Evolutionary conservation across 2,888 invertebrate genomes (phyloP).

Genomic region (Lithosia quadra): DNA sequence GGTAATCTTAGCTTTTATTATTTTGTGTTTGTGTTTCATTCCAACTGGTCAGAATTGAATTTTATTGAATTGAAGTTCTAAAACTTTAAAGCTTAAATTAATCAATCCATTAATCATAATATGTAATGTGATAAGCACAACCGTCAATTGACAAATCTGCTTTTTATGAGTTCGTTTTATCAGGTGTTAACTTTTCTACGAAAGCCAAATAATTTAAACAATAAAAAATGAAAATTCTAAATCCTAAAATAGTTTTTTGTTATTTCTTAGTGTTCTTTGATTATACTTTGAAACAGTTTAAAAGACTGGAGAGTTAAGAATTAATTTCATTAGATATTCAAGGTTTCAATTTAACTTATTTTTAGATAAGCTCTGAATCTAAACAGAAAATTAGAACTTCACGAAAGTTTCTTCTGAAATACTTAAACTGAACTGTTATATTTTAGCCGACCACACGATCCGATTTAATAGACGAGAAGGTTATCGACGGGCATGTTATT

Average conservation of each 20-base stretch:
- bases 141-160: background rate
- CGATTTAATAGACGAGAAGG: slow-evolving; percentile 93
- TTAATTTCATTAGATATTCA: background rate
- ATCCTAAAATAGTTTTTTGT: background rate
- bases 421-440: slow-evolving; percentile 18
- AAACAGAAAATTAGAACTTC: background rate
- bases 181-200: background rate
- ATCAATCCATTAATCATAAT: too few relatives aligned
- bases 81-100: too few relatives aligned
- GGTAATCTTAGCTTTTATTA: slow-evolving; percentile 78
- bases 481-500: slow-evolving; percentile 96
- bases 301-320: background rate
- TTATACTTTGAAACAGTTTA: background rate
- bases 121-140: too few relatives aligned
- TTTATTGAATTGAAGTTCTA: too few relatives aligned
- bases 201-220: background rate
- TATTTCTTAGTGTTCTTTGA: background rate
- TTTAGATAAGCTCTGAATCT: background rate
- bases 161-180: background rate
- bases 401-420: background rate
- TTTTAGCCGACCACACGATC: slow-evolving; percentile 89
- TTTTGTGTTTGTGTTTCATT: background rate
- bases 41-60: background rate
- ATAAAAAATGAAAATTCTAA: background rate
- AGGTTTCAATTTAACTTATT: slow-evolving; percentile 4